Evolutionary conservation across 2,113 vertebrate species (phyloP), one percentile per base, ranked within the genome.

Genomic region (Tenrec ecaudatus): DNA sequence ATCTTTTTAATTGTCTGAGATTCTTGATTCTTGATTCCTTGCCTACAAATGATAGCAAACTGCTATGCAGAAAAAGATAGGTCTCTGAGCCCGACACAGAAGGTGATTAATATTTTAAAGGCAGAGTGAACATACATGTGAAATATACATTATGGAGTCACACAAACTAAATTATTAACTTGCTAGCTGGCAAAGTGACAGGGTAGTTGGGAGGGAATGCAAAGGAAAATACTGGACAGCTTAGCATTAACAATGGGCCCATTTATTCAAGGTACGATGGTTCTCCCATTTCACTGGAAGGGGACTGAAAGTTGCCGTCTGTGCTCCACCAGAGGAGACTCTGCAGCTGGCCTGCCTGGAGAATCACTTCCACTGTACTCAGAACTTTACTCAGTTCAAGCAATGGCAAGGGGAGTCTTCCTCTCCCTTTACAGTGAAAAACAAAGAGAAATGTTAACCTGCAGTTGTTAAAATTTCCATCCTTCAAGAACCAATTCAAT

Each of bases 201-300:
- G 71, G 58, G 64, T 86, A 92, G 58, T 64, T 95, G 91, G 88
- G 79, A 95, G 75, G 82, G 86, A 94, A 95, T 36, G 71, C 88
- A 83, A 96, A 95, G 91, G 95, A 96, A 96, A 95, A 95, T 89
- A 95, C 68, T 87, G 87, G 85, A 93, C 76, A 94, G 93, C 81
- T 93, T 87, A 88, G 94, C 86, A 92, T 84, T 91, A 95, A 96
- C 95, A 96, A 96, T 96, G 88, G 84, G 69, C 58, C 87, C 93
- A 94, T 95, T 96, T 94, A 97, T 92, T 93, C 82, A 82, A 96
- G 93, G 93, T 90, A 94, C 88, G 82, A 94, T 76, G 78, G 94
- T 79, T 96, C 78, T 91, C 78, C 77, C 76, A 79, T 93, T 96
- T 89, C 88, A 86, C 73, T 82, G 15, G 60, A 3, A 83, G 47